A percentile compares a stretch with the other conserved stretches of the same genome.
Evolutionary conservation across 2,888 invertebrate genomes (phyloP).

Genomic region (Chaetogeoica ovagalla): DNA sequence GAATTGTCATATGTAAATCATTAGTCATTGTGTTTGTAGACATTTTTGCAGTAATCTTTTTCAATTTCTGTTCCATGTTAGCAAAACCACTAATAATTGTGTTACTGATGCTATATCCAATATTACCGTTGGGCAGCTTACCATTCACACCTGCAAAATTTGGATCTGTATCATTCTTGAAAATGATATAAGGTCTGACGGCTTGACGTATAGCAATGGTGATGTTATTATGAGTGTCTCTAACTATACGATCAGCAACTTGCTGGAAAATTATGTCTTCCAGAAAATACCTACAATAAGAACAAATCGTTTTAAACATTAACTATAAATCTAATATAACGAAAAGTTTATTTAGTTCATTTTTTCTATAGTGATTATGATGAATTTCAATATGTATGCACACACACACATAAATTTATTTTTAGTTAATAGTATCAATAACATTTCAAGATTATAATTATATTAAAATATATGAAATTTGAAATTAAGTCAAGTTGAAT

Average conservation of each 20-base stretch:
- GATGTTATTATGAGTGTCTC: slow-evolving; percentile 36
- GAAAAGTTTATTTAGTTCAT: too few relatives aligned
- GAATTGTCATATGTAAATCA: slow-evolving; percentile 19
- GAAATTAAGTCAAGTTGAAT: too few relatives aligned
- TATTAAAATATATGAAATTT: too few relatives aligned
- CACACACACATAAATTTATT: too few relatives aligned
- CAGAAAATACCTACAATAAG: slow-evolving; percentile 11
- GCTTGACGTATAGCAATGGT: slow-evolving; percentile 27
- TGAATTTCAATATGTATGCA: too few relatives aligned
- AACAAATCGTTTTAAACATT: not conserved
- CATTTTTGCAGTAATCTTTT: slow-evolving; percentile 26
- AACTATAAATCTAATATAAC: not conserved
- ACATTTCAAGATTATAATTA: too few relatives aligned
- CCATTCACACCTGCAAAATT: slow-evolving; percentile 3
- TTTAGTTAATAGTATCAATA: too few relatives aligned
- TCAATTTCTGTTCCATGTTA: slow-evolving; percentile 33
- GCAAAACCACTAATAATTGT: not conserved
- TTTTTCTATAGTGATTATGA: too few relatives aligned
- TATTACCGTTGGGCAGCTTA: not conserved
- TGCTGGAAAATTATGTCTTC: slow-evolving; percentile 40
- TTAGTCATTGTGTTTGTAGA: slow-evolving; percentile 3
- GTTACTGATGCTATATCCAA: slow-evolving; percentile 18
- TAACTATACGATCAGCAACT: slow-evolving; percentile 33
- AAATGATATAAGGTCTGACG: slow-evolving; percentile 9
- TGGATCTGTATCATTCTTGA: slow-evolving; percentile 16